Percentiles rank a stretch among this genome's conserved stretches.
Evolutionary conservation across 2,797 vertebrate species (phyloP).

Genomic region (Rhabdophis nuchalis): DNA sequence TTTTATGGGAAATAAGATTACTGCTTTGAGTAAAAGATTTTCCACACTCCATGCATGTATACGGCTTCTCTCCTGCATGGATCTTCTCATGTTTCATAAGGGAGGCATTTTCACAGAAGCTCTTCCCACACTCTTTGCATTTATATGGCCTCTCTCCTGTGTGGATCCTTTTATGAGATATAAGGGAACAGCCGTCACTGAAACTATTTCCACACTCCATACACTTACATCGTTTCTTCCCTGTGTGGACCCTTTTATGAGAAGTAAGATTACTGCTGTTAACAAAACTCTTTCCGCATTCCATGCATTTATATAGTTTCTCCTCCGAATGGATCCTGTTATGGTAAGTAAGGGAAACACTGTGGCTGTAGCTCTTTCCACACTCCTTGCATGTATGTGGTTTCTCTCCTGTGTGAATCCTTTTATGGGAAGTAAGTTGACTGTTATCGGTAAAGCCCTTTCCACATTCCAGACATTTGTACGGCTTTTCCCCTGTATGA

Average conservation of each 20-base stretch:
- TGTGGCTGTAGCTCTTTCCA: neutral
- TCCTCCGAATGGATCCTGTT: neutral
- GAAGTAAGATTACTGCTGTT: neutral
- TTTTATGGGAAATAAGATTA: neutral
- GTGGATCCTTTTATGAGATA: neutral
- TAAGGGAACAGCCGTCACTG: neutral
- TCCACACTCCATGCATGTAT: neutral
- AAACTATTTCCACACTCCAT: neutral
- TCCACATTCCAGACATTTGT: neutral
- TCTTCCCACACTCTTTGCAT: neutral
- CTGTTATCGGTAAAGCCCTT: neutral
- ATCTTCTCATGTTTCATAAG: neutral
- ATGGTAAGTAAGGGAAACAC: neutral
- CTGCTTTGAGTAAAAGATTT: neutral
- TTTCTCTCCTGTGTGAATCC: neutral
- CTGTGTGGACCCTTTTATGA: neutral
- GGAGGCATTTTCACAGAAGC: neutral
- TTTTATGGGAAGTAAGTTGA: neutral
- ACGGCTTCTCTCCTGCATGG: neutral
- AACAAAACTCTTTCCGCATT: neutral
- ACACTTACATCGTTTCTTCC: neutral
- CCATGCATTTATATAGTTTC: neutral
- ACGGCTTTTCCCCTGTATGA: neutral
- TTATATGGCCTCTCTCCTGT: too few relatives aligned
- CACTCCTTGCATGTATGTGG: neutral